Evolutionary conservation across 2,113 vertebrate species (phyloP), one percentile per base, ranked within the genome.

Genomic region (Aleadryas rufinucha): DNA sequence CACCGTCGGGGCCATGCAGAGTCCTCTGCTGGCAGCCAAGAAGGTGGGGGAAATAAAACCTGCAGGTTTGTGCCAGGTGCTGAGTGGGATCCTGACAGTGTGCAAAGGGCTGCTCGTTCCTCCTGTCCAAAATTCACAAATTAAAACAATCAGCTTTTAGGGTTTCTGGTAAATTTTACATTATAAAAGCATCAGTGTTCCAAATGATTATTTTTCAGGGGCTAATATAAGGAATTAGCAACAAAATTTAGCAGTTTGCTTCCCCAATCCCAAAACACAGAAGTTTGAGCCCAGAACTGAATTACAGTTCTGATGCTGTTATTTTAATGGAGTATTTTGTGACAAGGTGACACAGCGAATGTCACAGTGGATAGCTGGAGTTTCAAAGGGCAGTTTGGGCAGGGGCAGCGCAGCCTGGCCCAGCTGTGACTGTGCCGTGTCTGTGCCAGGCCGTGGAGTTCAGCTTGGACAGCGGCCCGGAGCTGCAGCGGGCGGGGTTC

Each of bases 1-100:
- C 92, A 97, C 97, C 11, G 97, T 99, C 15, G 99, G 99, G 95
- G 99, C 98, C 49, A 98, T 99, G 56, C 87, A 86, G 23, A 96
- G 98, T 65, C 61, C 97, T 45, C 97, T 93, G 72, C 66, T 95
- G 33, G 77, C 96, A 6, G 35, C 83, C 4, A 99, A 98, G 95
- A 99, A 99, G 98, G 99, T 99, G 97, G 92, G 50, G 42, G 19
- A 11, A 53, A 41, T 12, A 9, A 60, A 24, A 53, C 49, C 49
- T 28, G 37, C 33, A 16, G 8, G 5, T 61, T 64, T 61, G 9
- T 79, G 31, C 49, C n/a, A 27, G 66, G 24, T 3, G 11, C 64
- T 50, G 2, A 19, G 3, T 56, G 42, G 39, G 70, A 50, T 17
- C 33, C 59, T 61, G 77, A 16, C 39, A 22, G 50, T 4, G 15